Base-by-base conservation (phyloP, 2,888 invertebrate genomes). In the Sialis fuliginosa region DNA sequence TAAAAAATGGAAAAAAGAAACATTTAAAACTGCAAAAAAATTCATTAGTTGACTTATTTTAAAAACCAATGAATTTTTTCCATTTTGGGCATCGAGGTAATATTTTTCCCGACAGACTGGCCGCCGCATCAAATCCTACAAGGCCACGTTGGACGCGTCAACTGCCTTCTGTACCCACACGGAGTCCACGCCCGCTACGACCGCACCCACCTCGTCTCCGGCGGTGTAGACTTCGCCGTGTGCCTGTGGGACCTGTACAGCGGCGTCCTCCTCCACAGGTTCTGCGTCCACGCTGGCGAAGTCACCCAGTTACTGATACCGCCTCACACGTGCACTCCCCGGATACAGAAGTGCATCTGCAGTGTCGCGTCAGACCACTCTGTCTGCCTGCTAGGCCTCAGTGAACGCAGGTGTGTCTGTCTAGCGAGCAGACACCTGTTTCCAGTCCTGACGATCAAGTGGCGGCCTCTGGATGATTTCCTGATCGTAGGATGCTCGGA, bases 301-400 rank as follows among this genome's bases (percentile, higher is more conserved):
- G 89, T 98, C 9, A 85, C 89, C 0, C 92, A 95, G 63, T 71
- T 98, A 2, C 70, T 95, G 46, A 91, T 97, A 5, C 96, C 97
- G 10, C 97, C 97, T 0, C 83, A 86, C 52, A 88, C 85, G 53
- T 87, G 87, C 58, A 88, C 83, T 91, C 74, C 84, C 6, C 76
- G 96, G 42, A 85, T 97, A 46, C 83, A 92, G 59, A 89, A 93
- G 57, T 93, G 93, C 57, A 80, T 97, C 46, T 96, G 96, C 63
- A 89, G 95, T 3, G 93, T 98, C 4, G 96, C 96, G 0, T 90
- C 89, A 1, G 98, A 98, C 62, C 96, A 98, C 69, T 95, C 96
- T 22, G 96, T 97, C 0, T 91, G 96, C 0, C 71, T 98, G 48
- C 69, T 98, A 2, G 93, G 93, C 61, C 65, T 95, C 30, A 77